phyloP scores from a whole-genome alignment of 2,113 vertebrate species.

The Pygathrix nemaeus region DNA sequence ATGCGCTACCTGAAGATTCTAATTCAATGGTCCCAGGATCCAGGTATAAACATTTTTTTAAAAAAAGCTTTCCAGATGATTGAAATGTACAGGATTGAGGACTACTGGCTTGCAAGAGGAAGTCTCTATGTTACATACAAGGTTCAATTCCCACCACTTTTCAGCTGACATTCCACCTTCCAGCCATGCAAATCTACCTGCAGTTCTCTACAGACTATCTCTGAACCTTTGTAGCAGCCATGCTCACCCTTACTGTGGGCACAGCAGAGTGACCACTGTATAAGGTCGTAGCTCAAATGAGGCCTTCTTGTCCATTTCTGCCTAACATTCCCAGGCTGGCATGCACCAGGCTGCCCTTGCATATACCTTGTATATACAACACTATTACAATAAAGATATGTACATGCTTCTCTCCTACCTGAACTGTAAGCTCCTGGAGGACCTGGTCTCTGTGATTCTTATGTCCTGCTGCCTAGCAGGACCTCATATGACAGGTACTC shows the following conservation, averaged over 20 bases:
- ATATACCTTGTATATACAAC: neutral
- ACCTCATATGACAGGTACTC: neutral
- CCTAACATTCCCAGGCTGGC: neutral
- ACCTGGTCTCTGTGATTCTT: neutral
- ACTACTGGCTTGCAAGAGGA: neutral
- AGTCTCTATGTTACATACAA: neutral
- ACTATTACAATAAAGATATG: neutral
- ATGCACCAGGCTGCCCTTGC: neutral
- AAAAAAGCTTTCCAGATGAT: neutral
- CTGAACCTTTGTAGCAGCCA: neutral
- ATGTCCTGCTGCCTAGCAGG: neutral
- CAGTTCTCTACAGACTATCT: neutral
- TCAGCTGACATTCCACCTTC: neutral
- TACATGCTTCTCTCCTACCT: neutral
- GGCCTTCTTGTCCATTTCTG: neutral
- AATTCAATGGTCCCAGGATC: neutral
- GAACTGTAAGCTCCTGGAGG: neutral
- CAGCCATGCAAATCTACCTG: neutral
- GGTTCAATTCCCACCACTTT: neutral
- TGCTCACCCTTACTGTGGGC: accelerated
- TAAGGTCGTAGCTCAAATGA: neutral
- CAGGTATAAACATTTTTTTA: neutral
- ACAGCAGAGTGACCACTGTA: accelerated
- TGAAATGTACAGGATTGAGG: neutral
- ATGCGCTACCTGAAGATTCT: neutral